A percentile compares a stretch with the other conserved stretches of the same genome.
Evolutionary conservation across 2,113 vertebrate genomes (phyloP).

Genomic region (Andinoacara biseriatus): DNA sequence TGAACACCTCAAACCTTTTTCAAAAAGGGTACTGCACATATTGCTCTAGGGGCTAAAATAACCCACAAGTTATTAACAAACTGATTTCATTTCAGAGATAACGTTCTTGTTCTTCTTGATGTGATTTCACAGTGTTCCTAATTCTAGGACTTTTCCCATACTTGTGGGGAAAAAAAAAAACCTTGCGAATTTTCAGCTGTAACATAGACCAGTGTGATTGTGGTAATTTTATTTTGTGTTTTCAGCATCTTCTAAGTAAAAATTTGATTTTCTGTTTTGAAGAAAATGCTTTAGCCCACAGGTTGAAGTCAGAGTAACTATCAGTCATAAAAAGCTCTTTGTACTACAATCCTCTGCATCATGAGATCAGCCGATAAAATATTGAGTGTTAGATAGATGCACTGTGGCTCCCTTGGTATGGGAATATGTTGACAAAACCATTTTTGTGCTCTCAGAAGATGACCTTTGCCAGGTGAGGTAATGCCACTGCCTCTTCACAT

Average conservation of each 20-base stretch:
- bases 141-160: too few species aligned
- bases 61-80: neutral
- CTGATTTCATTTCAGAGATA: too few species aligned
- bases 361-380: constrained; percentile 26
- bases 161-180: too few species aligned
- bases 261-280: neutral
- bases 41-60: neutral
- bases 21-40: neutral
- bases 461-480: constrained; percentile 61
- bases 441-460: constrained; percentile 30
- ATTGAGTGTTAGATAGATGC: constrained; percentile 35
- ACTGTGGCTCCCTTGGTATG: neutral
- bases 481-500: constrained; percentile 38
- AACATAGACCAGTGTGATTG: too few species aligned
- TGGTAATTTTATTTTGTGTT: neutral
- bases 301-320: neutral
- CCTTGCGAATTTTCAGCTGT: too few species aligned
- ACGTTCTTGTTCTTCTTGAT: too few species aligned
- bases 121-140: too few species aligned
- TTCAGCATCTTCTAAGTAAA: neutral
- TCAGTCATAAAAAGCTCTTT: constrained; percentile 25
- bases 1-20: neutral
- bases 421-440: constrained; percentile 33
- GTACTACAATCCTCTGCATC: neutral
- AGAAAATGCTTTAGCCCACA: neutral